Percentiles rank a stretch among this genome's conserved stretches.
Evolutionary conservation across 2,888 invertebrate species (phyloP).

Genomic region (Fabriciana adippe): DNA sequence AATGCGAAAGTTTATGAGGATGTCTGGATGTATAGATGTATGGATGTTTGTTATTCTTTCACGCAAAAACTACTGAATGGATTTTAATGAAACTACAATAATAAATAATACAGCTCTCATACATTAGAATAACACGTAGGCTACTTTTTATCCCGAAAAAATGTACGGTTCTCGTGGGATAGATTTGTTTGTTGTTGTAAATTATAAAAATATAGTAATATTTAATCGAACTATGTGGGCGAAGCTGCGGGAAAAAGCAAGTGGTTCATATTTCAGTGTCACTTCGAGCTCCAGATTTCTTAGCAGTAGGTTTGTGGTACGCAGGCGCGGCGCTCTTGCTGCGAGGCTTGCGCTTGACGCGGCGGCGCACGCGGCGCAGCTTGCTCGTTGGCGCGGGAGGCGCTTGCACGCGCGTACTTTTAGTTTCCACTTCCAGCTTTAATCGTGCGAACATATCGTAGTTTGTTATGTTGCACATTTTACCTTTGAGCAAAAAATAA

Average conservation of each 20-base stretch:
- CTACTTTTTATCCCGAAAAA: too few relatives aligned
- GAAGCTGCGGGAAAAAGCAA: neutral
- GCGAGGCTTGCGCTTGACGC: constrained; percentile 63
- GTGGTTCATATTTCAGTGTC: constrained; percentile 59
- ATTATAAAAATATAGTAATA: too few relatives aligned
- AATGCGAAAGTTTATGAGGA: too few relatives aligned
- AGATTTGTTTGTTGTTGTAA: neutral
- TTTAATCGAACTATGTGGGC: too few relatives aligned
- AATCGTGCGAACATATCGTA: constrained; percentile 78
- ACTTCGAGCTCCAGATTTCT: constrained; percentile 72
- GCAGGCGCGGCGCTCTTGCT: constrained; percentile 74
- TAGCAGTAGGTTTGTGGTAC: constrained; percentile 50
- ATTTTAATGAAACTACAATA: too few relatives aligned
- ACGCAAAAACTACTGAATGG: too few relatives aligned
- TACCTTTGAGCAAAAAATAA: constrained; percentile 56
- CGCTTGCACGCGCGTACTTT: constrained; percentile 57
- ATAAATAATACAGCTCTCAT: too few relatives aligned
- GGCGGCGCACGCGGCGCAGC: constrained; percentile 59
- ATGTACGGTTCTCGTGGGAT: too few relatives aligned
- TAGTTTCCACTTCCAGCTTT: constrained; percentile 71
- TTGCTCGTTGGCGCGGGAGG: constrained; percentile 55
- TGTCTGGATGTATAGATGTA: too few relatives aligned
- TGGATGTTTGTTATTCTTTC: too few relatives aligned
- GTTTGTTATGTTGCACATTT: constrained; percentile 76
- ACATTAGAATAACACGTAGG: too few relatives aligned